These are phyloP conservation scores for Sinocyclocheilus rhinocerous DNA, from an alignment of 2,113 vertebrate genomes.

Conservation along the genomic window DNA sequence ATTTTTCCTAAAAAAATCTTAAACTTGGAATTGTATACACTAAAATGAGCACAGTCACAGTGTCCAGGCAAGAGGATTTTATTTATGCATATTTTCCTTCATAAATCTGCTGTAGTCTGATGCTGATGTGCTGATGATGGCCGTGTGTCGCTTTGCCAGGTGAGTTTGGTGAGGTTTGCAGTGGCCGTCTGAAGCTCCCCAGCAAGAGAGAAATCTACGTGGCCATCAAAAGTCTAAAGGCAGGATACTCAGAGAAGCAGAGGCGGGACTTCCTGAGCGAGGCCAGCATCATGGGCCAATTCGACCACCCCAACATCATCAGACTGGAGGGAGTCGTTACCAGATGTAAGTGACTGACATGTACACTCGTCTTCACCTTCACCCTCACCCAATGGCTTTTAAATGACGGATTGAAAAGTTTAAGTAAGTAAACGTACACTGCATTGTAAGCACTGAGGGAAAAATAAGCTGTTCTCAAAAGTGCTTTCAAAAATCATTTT, in stretches of 20 bases:
- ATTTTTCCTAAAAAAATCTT: too few species aligned
- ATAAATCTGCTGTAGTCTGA: background rate
- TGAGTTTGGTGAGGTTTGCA: constrained; percentile 79
- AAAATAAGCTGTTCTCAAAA: constrained; percentile 13
- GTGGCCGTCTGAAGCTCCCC: constrained; percentile 74
- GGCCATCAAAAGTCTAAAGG: constrained; percentile 79
- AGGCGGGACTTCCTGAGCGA: constrained; percentile 78
- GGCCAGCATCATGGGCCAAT: constrained; percentile 80
- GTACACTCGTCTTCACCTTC: background rate
- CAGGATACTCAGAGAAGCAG: constrained; percentile 78
- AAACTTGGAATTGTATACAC: too few species aligned
- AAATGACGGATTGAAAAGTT: background rate
- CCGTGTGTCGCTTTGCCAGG: constrained; percentile 42
- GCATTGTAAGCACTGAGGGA: background rate
- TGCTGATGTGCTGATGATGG: too few species aligned
- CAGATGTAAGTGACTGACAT: constrained; percentile 12
- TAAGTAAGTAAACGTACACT: background rate
- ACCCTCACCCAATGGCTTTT: background rate
- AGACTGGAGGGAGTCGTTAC: constrained; percentile 78
- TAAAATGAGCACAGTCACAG: background rate
- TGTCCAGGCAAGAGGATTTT: background rate
- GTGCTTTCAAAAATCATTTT: background rate
- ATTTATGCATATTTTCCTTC: background rate
- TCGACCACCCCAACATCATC: constrained; percentile 79
- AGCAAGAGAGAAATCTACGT: constrained; percentile 78